These are phyloP conservation scores for Caenorhabditis sp. DNA, from an alignment of 2,888 invertebrate genomes.

Conservation along the genomic window DNA sequence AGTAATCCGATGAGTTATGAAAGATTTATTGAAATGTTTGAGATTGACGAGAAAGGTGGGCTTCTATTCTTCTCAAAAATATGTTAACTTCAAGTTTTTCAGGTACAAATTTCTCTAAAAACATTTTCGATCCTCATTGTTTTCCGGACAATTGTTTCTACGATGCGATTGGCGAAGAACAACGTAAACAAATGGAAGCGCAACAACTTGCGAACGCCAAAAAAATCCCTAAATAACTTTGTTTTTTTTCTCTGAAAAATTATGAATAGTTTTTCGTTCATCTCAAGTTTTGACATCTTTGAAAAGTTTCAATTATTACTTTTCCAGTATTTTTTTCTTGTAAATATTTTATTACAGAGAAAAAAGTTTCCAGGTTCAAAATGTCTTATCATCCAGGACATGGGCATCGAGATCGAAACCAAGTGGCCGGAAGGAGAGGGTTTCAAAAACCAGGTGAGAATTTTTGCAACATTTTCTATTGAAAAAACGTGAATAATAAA, in stretches of 20 bases:
- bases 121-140: slow-evolving; percentile 48
- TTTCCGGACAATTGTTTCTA: slow-evolving; percentile 53
- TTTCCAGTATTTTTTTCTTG: neutral
- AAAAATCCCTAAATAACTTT: slow-evolving; percentile 4
- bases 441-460: slow-evolving; percentile 22
- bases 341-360: neutral
- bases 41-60: slow-evolving; percentile 49
- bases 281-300: too few relatives aligned
- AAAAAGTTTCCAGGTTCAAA: neutral
- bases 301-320: neutral
- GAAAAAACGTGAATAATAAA: too few relatives aligned
- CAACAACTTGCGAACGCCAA: slow-evolving; percentile 1
- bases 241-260: neutral
- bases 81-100: neutral
- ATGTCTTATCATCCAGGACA: slow-evolving; percentile 45
- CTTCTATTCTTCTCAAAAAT: neutral
- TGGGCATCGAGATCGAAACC: slow-evolving; percentile 25
- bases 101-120: slow-evolving; percentile 46
- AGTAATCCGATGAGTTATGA: slow-evolving; percentile 55
- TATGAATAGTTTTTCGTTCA: too few relatives aligned
- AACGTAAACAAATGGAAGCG: slow-evolving; percentile 33
- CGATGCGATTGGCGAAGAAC: slow-evolving; percentile 44
- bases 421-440: slow-evolving; percentile 11
- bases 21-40: slow-evolving; percentile 47
- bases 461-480: neutral